These are phyloP conservation scores for Tragelaphus oryx DNA, from an alignment of 2,797 vertebrate genomes.

Conservation along the genomic window DNA sequence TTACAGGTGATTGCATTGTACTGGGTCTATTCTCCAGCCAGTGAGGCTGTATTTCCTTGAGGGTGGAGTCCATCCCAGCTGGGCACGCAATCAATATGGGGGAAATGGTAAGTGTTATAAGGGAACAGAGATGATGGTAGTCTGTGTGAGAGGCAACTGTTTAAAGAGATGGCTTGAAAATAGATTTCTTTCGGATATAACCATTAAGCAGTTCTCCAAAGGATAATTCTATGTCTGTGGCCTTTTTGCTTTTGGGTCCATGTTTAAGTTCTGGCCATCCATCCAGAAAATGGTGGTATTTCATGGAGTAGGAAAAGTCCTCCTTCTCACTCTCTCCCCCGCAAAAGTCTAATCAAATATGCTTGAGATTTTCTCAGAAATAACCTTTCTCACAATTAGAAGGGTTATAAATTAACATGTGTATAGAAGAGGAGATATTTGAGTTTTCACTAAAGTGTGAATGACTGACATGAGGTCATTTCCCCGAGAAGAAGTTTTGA, in stretches of 20 bases:
- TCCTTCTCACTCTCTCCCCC: background rate
- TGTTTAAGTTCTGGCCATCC: background rate
- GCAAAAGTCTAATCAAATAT: background rate
- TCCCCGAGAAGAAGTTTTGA: background rate
- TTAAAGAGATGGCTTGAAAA: background rate
- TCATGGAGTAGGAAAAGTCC: background rate
- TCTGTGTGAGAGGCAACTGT: background rate
- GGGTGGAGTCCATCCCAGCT: background rate
- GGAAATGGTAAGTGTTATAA: background rate
- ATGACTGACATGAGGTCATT: background rate
- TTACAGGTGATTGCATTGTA: conserved; percentile 10
- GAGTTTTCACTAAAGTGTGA: background rate
- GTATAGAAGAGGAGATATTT: background rate
- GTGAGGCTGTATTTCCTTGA: background rate
- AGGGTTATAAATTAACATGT: background rate
- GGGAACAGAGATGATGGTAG: background rate
- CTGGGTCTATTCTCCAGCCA: background rate
- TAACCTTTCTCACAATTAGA: background rate
- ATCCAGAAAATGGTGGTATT: background rate
- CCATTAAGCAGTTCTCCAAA: background rate
- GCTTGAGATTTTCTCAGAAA: background rate
- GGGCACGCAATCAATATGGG: background rate
- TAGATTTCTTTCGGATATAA: background rate
- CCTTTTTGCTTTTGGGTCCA: background rate
- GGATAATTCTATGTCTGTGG: background rate